Percentiles rank a stretch among this genome's conserved stretches.
Evolutionary conservation across 2,113 vertebrate species (phyloP).

Genomic region (Anguilla rostrata): DNA sequence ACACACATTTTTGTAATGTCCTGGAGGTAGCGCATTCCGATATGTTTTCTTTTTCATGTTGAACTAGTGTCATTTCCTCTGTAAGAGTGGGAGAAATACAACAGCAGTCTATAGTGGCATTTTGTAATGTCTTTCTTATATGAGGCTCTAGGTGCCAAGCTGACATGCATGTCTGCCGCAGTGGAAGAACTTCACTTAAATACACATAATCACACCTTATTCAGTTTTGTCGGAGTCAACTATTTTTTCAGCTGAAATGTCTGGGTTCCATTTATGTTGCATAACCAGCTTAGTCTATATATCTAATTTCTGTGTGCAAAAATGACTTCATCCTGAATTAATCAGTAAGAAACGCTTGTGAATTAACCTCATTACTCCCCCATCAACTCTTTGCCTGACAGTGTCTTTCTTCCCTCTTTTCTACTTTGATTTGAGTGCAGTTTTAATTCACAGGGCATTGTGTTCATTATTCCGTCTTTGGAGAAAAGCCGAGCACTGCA

Average conservation of each 20-base stretch:
- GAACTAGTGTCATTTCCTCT: background rate
- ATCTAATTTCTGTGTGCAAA: background rate
- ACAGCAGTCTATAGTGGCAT: background rate
- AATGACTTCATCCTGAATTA: background rate
- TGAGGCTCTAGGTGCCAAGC: background rate
- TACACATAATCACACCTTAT: background rate
- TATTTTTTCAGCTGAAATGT: background rate
- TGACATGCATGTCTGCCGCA: background rate
- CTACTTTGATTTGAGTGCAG: background rate
- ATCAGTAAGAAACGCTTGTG: background rate
- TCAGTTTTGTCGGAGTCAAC: no score
- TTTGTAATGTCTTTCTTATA: background rate
- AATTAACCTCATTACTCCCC: conserved; percentile 12
- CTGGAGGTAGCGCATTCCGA: background rate
- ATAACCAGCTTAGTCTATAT: background rate
- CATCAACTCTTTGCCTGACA: background rate
- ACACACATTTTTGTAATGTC: background rate
- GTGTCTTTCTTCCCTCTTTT: background rate
- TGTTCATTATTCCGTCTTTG: background rate
- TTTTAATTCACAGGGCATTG: background rate
- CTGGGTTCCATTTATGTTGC: background rate
- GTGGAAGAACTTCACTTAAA: background rate
- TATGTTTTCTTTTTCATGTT: background rate
- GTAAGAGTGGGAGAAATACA: background rate
- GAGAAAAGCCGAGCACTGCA: background rate